Base-by-base conservation (phyloP, 2,113 vertebrate genomes). In the Gorsachius goisagi region DNA sequence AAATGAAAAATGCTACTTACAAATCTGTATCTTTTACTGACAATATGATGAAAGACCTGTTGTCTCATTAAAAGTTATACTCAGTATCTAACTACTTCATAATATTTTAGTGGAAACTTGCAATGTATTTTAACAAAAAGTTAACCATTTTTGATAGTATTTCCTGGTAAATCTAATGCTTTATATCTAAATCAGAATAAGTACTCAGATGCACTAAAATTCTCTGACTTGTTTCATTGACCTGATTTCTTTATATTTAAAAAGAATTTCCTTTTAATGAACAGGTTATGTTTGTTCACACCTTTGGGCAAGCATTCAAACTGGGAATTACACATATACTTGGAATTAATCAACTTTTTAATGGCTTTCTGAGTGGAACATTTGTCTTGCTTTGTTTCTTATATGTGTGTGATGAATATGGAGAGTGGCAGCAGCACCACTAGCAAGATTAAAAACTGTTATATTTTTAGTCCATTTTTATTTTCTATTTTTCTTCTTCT, bases 61-160 rank as follows among this genome's bases (percentile, higher is more conserved):
- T 96, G 73, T 86, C 81, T 96, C 68, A 79, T 85, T 96, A 93
- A 92, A 96, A 80, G 67, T 92, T 93, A 86, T 53, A 67, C 8
- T 68, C 8, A 47, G 9, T 68, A 44, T 75, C 32, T 55, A 93
- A 71, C 15, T 80, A 44, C 20, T 87, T 91, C 35, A 58, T 53
- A 95, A 35, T 56, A 85, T 84, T 93, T 64, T 58, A 56, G 18
- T 64, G n/a, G 28, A 71, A 93, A 89, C 30, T 50, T 84, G 6
- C 12, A 52, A 53, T 41, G 8, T 44, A 45, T 74, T 94, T 89
- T 53, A 75, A 85, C 23, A 67, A 77, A 82, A 33, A 47, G 74
- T 52, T 45, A 82, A 73, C 14, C 2, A 28, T 32, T 88, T 71
- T 39, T 27, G 15, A 3, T 47, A 10, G 1, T 35, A 33, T 76